Conservation (phyloP, 2,888 invertebrate genomes). For the Parapristionchus giblindavisi region DNA sequence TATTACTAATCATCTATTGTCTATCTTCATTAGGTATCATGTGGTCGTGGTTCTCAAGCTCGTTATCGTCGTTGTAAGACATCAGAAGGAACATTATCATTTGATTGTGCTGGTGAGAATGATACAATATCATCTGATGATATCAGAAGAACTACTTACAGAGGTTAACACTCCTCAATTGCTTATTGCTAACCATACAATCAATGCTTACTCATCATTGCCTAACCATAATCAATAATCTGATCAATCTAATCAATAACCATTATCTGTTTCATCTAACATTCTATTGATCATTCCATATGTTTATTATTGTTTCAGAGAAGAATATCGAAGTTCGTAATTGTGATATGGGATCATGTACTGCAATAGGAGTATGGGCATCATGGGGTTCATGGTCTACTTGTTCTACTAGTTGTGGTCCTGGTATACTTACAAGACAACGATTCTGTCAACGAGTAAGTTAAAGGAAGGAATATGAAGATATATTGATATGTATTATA, state of each 20-base stretch:
- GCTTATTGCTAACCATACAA: conserved; percentile 9
- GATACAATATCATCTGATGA: neutral
- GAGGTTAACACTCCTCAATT: conserved; percentile 21
- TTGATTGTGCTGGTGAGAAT: conserved; percentile 62
- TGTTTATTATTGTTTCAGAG: conserved; percentile 46
- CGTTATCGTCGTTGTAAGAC: conserved; percentile 66
- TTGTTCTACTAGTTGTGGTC: conserved; percentile 65
- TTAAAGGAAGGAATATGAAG: neutral
- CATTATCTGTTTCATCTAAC: neutral
- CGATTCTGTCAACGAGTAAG: conserved; percentile 59
- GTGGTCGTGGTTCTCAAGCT: conserved; percentile 66
- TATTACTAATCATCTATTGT: neutral
- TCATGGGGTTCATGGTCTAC: conserved; percentile 62
- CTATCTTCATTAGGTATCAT: conserved; percentile 45
- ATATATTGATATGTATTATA: conserved; percentile 35
- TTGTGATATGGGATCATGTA: conserved; percentile 66
- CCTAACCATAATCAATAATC: neutral
- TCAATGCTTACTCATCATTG: too few relatives aligned
- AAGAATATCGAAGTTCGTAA: conserved; percentile 66
- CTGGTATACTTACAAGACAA: conserved; percentile 63
- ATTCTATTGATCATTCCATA: neutral
- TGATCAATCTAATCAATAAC: neutral
- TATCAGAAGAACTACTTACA: conserved; percentile 12
- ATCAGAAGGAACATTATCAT: conserved; percentile 63
- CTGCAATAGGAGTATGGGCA: conserved; percentile 61